Conservation (phyloP, 2,113 vertebrate species). For the Anolis carolinensis region DNA sequence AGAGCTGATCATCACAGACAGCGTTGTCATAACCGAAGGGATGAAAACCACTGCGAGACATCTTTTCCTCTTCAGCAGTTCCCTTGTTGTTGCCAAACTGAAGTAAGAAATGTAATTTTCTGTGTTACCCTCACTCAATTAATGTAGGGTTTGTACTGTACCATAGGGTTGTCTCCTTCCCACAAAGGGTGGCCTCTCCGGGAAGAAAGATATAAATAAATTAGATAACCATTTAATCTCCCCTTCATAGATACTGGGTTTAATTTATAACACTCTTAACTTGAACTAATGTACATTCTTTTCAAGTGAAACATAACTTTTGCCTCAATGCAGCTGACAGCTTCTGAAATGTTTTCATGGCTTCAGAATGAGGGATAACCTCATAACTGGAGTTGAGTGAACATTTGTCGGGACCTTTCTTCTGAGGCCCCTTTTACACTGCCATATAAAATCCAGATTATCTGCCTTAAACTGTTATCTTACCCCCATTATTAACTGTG, state of each 20-base stretch:
- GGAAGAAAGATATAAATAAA: not conserved
- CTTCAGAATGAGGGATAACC: not conserved
- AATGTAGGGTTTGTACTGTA: not conserved
- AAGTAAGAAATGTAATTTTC: constrained; percentile 65
- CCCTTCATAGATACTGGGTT: not conserved
- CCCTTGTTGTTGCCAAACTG: constrained; percentile 73
- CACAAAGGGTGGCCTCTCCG: not conserved
- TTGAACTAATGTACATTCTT: not conserved
- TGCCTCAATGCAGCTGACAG: not conserved
- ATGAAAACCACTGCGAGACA: constrained; percentile 70
- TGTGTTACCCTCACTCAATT: not conserved
- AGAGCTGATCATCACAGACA: constrained; percentile 72
- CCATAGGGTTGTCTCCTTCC: not conserved
- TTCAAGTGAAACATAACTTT: not conserved
- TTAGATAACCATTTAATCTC: not conserved
- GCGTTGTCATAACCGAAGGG: constrained; percentile 69
- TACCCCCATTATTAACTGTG: too few species aligned
- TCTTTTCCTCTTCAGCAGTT: constrained; percentile 76
- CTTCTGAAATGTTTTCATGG: not conserved
- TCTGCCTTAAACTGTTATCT: too few species aligned
- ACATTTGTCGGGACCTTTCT: not conserved
- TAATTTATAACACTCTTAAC: not conserved
- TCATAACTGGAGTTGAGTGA: not conserved
- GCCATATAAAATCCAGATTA: too few species aligned
- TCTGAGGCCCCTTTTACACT: not conserved